These are phyloP conservation scores for Gallinago media DNA, from an alignment of 2,113 vertebrate species.

Conservation along the genomic window DNA sequence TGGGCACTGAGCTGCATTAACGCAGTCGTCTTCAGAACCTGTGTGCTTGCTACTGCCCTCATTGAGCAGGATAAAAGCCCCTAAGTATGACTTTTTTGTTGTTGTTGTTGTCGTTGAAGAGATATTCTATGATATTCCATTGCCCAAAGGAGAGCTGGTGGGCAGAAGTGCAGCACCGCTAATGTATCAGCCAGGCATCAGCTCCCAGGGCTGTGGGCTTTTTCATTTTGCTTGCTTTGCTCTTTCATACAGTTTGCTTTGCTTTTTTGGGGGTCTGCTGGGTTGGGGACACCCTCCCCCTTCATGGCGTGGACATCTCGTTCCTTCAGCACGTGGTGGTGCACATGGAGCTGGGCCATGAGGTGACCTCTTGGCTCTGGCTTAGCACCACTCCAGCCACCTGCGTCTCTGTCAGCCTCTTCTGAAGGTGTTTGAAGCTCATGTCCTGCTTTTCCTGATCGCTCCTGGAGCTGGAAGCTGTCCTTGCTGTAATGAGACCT, in stretches of 20 bases:
- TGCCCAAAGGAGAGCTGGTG: not conserved
- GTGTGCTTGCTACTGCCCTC: not conserved
- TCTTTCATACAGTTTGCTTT: not conserved
- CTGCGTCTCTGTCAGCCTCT: accelerated
- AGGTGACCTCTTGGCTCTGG: not conserved
- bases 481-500: slow-evolving; percentile 56
- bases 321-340: accelerated
- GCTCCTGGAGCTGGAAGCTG: not conserved
- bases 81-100: not conserved
- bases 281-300: too few relatives aligned
- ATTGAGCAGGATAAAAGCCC: not conserved
- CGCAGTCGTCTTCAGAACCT: not conserved
- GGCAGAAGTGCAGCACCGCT: not conserved
- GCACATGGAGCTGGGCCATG: accelerated
- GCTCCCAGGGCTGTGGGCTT: not conserved
- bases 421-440: not conserved
- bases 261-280: not conserved
- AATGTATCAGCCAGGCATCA: accelerated
- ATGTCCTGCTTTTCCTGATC: not conserved
- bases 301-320: accelerated
- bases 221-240: not conserved
- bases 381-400: not conserved
- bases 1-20: not conserved
- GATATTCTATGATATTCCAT: not conserved
- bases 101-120: not conserved